A percentile compares a stretch with the other conserved stretches of the same genome.
These are phyloP conservation scores for Ophiodon elongatus DNA, from an alignment of 2,113 vertebrate genomes.

Conservation along the genomic window DNA sequence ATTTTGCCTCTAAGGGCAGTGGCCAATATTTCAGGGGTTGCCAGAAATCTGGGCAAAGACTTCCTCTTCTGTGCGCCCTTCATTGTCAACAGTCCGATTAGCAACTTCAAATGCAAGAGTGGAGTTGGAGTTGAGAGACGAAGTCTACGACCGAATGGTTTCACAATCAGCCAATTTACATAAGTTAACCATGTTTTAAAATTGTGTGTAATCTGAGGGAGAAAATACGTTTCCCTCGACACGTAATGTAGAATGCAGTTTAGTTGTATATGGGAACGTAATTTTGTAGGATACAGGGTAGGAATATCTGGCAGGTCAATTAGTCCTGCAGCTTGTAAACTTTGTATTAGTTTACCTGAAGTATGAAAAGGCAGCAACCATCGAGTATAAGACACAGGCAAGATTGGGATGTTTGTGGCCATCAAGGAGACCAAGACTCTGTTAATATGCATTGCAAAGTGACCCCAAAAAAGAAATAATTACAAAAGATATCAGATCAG, in stretches of 20 bases:
- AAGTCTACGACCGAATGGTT: no score
- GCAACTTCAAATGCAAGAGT: no score
- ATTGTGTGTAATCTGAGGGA: not conserved
- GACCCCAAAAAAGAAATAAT: not conserved
- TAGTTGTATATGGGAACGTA: not conserved
- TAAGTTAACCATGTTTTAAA: not conserved
- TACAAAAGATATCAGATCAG: not conserved
- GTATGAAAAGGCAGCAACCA: constrained; percentile 5
- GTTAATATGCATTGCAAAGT: not conserved
- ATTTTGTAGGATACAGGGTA: not conserved
- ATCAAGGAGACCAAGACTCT: not conserved
- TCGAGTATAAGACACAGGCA: not conserved
- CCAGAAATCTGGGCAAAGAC: no score
- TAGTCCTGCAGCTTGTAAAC: not conserved
- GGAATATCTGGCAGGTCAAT: not conserved
- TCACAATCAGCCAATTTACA: not conserved
- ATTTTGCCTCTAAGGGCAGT: not conserved
- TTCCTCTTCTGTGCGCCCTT: no score
- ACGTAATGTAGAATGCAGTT: not conserved
- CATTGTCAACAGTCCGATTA: no score
- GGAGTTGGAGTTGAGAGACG: no score
- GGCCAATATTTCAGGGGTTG: not conserved
- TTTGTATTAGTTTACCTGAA: not conserved
- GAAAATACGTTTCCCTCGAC: not conserved
- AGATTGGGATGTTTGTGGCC: not conserved